Base-by-base conservation (phyloP, 2,888 invertebrate genomes). In the Venustoraphidia nigricollis region DNA sequence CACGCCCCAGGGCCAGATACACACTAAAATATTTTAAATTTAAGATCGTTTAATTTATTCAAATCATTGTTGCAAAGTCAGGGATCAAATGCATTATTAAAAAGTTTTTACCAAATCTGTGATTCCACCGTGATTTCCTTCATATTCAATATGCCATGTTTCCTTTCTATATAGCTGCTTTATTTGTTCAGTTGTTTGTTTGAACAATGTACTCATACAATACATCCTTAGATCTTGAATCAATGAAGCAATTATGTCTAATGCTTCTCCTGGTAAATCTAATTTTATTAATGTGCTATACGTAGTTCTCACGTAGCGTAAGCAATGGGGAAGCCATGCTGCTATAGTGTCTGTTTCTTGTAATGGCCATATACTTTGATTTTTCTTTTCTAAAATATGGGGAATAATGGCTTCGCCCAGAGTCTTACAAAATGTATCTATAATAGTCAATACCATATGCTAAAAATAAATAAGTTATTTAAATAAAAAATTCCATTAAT, bases 211-310 rank as follows among this genome's bases (percentile, higher is more conserved):
- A 9, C 80, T 76, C 73, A 94, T 83, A 55, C 92, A 91, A 64
- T 89, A 84, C 48, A 89, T 73, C 53, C 92, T 78, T 58, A 94
- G 77, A 62, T 94, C 90, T 63, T 91, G 83, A 54, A 93, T 83
- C 41, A 94, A 76, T 54, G 79, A 79, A 59, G 87, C 84, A 45
- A 95, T 80, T 51, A 90, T 80, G 56, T 87, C 87, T 47, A 92
- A 70, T 5, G 90, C 89, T 66, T 94, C 92, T 47, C 81, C 83
- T 0, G 92, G 92, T 50, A 94, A 70, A 65, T 95, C 94, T 37
- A 93, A 70, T 50, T 84, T 81, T 54, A 91, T 80, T 17, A 95
- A 68, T 6, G 82, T 79, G 38, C 83, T 79, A 60, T 91, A 89
- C 43, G 89, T 83, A 46, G 85, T 82, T 51, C 88, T 72, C 38